phyloP scores from a whole-genome alignment of 2,888 invertebrate species.

The Merodon equestris region DNA sequence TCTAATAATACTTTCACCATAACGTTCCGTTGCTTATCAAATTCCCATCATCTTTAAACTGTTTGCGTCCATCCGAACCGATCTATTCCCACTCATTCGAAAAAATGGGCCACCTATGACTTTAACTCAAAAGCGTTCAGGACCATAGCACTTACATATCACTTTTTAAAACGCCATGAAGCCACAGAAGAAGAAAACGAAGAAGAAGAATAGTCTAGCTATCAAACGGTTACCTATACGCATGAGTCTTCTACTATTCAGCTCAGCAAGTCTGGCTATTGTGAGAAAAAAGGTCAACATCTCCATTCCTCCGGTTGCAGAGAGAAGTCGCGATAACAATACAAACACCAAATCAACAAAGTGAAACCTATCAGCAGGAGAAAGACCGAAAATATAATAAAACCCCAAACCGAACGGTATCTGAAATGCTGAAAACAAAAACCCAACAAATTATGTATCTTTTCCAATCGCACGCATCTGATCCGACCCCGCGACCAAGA shows the following conservation, averaged over 20 bases:
- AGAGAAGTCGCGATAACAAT: slow-evolving; percentile 34
- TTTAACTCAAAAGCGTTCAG: too few species aligned
- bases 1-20: too few species aligned
- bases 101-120: too few species aligned
- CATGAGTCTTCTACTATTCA: slow-evolving; percentile 20
- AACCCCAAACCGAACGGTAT: slow-evolving; percentile 48
- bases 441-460: slow-evolving; percentile 18
- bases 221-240: slow-evolving; percentile 8
- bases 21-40: too few species aligned
- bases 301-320: slow-evolving; percentile 31
- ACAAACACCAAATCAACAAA: slow-evolving; percentile 56
- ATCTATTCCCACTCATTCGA: too few species aligned
- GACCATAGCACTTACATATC: too few species aligned
- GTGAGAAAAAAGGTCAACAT: slow-evolving; percentile 39
- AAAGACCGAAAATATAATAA: slow-evolving; percentile 20
- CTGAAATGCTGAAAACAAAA: slow-evolving; percentile 34
- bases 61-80: too few species aligned
- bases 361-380: slow-evolving; percentile 58
- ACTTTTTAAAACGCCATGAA: too few species aligned
- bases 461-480: too few species aligned
- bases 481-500: too few species aligned
- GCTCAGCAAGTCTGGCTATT: slow-evolving; percentile 44
- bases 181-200: not conserved
- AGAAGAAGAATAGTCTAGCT: not conserved
- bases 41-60: too few species aligned